Conservation (phyloP, 2,888 invertebrate species). For the Nineta flava region DNA sequence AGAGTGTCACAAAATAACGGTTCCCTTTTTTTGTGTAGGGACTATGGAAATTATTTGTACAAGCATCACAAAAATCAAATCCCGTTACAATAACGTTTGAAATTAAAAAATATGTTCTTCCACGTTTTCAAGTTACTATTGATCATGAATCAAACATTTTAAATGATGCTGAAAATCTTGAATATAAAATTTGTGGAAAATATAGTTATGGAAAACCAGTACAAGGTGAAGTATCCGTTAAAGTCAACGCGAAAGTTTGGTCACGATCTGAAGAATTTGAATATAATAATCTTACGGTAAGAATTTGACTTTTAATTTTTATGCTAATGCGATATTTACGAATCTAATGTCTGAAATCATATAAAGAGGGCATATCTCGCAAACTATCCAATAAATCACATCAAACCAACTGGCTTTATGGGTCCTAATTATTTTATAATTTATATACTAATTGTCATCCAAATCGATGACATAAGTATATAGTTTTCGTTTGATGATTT, state of each 20-base stretch:
- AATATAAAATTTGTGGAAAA: constrained; percentile 37
- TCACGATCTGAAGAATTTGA: too few relatives aligned
- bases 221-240: constrained; percentile 33
- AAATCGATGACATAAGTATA: too few relatives aligned
- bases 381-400: too few relatives aligned
- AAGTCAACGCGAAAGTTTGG: constrained; percentile 21
- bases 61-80: constrained; percentile 10
- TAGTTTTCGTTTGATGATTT: too few relatives aligned
- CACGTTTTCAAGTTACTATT: constrained; percentile 39
- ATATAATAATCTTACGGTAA: too few relatives aligned
- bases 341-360: too few relatives aligned
- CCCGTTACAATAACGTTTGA: constrained; percentile 22
- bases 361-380: too few relatives aligned
- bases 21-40: constrained; percentile 24
- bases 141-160: constrained; percentile 33
- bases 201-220: constrained; percentile 44
- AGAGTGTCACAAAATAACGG: too few relatives aligned
- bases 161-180: constrained; percentile 26
- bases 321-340: too few relatives aligned
- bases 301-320: neutral
- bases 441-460: too few relatives aligned
- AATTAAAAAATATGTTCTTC: constrained; percentile 38
- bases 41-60: constrained; percentile 33
- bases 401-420: too few relatives aligned
- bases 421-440: too few relatives aligned